phyloP scores from a whole-genome alignment of 2,888 invertebrate genomes.

The Tetrapedia diversipes region DNA sequence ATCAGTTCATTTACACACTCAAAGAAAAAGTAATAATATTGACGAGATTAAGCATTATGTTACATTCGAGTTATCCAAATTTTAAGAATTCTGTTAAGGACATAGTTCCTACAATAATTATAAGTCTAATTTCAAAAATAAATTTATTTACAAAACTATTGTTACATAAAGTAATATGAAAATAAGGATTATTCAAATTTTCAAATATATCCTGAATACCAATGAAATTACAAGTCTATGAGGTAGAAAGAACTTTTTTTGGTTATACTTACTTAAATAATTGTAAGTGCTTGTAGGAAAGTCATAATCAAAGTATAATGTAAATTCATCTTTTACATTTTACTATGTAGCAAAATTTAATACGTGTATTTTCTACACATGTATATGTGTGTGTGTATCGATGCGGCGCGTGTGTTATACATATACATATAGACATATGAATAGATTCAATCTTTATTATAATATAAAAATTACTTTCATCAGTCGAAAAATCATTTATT shows the following conservation, averaged over 20 bases:
- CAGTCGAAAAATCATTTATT: constrained; percentile 12
- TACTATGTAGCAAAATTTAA: constrained; percentile 48
- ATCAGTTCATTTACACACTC: constrained; percentile 4
- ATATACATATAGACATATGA: background rate
- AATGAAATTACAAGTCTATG: constrained; percentile 16
- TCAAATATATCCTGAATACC: background rate
- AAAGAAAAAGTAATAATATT: constrained; percentile 1
- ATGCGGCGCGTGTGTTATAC: background rate
- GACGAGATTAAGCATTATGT: constrained; percentile 3
- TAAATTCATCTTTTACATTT: constrained; percentile 52
- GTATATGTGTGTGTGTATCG: background rate
- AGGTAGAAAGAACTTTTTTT: constrained; percentile 30
- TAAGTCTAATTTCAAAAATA: constrained; percentile 31
- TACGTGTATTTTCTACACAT: constrained; percentile 33
- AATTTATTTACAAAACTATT: constrained; percentile 15
- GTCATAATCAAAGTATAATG: constrained; percentile 38
- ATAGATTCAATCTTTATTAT: constrained; percentile 36
- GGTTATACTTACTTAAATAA: constrained; percentile 29
- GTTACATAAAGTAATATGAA: constrained; percentile 18
- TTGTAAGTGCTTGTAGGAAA: constrained; percentile 31
- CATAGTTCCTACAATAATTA: constrained; percentile 44
- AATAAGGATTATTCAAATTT: constrained; percentile 15
- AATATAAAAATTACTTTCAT: constrained; percentile 30
- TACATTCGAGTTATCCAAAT: constrained; percentile 24
- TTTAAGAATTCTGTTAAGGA: constrained; percentile 30